Evolutionary conservation across 2,888 invertebrate genomes (phyloP), one percentile per base, ranked within the genome.

Genomic region (Octodonta nipae): DNA sequence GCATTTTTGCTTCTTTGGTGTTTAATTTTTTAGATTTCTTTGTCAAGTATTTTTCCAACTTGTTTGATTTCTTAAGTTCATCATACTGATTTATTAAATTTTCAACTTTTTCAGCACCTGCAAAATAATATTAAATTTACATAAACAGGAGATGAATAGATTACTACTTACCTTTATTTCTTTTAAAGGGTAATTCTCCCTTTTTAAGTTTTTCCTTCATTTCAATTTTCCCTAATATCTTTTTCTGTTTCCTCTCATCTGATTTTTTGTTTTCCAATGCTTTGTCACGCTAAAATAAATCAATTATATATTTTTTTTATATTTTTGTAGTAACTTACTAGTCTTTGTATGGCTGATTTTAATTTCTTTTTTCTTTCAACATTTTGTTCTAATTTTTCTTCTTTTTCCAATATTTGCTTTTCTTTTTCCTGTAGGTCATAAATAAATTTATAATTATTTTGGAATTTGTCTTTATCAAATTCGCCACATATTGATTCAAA

Each of bases 401-500:
- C 71, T 7, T 71, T 65, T 43, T 73, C 67, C 8, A 85, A 63
- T 16, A 68, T 57, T 36, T 64, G 60, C 6, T 78, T 71, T 55
- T 92, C 91, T 37, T 75, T 73, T 32, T 71, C 61, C 11, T 77
- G 74, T 2, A 88, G 63, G 14, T 83, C 74, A 10, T 69, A 67
- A 0, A 91, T 50, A 56, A 92, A 92, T 38, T 72, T 69, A 51
- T 88, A 92, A 49, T 84, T 73, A 34, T 73, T 67, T 34, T 77
- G 73, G 54, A 89, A 91, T 13, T 69, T 64, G 45, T 75, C 74
- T 32, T 78, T 71, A 53, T 84, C 73, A 57, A 75, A 89, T 28
- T 71, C 69, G 3, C 91, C 91, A 47, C 86, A 85, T 0, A 83
- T 66, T 13, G 78, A 77, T 55, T 91, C 89, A 65, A 89, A 92